phyloP scores from a whole-genome alignment of 2,888 invertebrate species.

The Lagria hirta region DNA sequence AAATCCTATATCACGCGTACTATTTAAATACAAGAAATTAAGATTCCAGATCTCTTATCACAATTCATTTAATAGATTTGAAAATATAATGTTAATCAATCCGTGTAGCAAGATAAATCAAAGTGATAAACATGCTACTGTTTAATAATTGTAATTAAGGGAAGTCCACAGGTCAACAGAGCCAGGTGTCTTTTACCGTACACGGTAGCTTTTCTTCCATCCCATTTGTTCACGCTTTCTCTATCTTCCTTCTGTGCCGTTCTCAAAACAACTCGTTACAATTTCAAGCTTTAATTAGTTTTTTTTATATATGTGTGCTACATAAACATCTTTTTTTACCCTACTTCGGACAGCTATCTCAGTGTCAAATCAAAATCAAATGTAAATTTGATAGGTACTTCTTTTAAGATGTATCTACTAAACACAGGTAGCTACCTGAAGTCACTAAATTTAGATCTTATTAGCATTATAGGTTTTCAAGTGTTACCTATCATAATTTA shows the following conservation, averaged over 20 bases:
- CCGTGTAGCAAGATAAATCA: conserved; percentile 39
- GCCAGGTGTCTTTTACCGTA: conserved; percentile 49
- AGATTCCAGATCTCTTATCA: no score
- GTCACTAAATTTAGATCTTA: no score
- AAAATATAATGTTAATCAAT: conserved; percentile 30
- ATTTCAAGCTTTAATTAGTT: conserved; percentile 36
- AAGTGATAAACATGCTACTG: conserved; percentile 50
- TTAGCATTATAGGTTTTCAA: no score
- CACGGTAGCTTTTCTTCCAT: conserved; percentile 47
- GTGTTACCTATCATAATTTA: no score
- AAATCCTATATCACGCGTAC: no score
- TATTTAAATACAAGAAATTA: no score
- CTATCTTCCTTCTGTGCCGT: conserved; percentile 28
- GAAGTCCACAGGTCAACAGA: conserved; percentile 49
- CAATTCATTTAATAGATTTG: no score
- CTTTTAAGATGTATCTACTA: no score
- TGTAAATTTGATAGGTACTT: no score
- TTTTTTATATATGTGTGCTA: conserved; percentile 22
- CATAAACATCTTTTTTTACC: conserved; percentile 1
- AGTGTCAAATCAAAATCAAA: no score
- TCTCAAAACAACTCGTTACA: conserved; percentile 36
- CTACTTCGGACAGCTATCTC: no score
- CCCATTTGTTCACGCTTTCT: conserved; percentile 22
- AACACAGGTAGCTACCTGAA: no score
- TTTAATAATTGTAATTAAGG: conserved; percentile 53